These are phyloP conservation scores for Haemorhous mexicanus DNA, from an alignment of 2,113 vertebrate species.

Conservation along the genomic window DNA sequence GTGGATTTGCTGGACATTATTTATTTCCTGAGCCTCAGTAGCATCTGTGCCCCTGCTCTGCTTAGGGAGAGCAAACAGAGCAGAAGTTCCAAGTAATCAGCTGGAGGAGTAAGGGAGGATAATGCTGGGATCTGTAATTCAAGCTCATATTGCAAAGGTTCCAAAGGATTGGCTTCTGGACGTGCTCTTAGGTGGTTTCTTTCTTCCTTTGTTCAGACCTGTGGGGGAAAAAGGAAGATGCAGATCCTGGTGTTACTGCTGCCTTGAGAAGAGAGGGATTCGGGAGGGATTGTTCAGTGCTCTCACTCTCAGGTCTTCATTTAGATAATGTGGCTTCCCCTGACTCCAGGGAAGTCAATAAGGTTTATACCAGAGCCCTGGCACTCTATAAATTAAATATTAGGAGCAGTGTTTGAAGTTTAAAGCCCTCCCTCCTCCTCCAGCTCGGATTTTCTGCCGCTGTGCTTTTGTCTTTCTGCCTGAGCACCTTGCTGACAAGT, in stretches of 20 bases:
- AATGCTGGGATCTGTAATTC: neutral
- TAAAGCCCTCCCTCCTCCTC: neutral
- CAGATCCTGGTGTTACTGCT: neutral
- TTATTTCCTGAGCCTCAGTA: neutral
- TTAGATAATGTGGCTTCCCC: neutral
- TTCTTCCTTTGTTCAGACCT: neutral
- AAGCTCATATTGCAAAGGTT: neutral
- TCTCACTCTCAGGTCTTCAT: neutral
- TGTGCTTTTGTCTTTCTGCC: slow-evolving; percentile 75
- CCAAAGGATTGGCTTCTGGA: neutral
- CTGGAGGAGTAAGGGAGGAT: neutral
- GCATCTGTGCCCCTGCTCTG: neutral
- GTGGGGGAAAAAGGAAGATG: neutral
- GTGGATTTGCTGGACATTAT: neutral
- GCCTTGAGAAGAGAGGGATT: neutral
- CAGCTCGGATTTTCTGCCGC: slow-evolving; percentile 56
- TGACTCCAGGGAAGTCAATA: neutral
- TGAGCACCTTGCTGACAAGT: slow-evolving; percentile 81
- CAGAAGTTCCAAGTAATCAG: neutral
- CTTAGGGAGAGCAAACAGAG: neutral
- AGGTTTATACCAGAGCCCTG: neutral
- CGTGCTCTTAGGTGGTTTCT: rapidly evolving
- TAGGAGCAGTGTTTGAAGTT: slow-evolving; percentile 28
- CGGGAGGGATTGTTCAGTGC: neutral
- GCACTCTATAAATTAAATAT: slow-evolving; percentile 50